Evolutionary conservation across 2,888 invertebrate genomes (phyloP).

Genomic region (Heliconius erato): DNA sequence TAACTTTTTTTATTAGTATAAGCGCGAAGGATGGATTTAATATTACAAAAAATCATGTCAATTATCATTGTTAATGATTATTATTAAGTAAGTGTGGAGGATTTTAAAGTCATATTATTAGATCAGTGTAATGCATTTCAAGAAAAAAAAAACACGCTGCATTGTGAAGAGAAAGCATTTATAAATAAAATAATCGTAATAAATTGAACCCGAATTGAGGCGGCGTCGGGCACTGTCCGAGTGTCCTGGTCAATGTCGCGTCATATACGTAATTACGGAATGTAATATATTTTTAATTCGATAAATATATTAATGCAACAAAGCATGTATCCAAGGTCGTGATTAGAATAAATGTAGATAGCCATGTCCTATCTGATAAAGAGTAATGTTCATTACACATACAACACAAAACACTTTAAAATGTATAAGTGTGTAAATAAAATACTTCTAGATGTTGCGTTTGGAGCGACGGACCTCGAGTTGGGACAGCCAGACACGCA

Average conservation of each 20-base stretch:
- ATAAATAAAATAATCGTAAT: not conserved
- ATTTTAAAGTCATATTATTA: too few relatives aligned
- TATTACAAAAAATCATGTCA: too few relatives aligned
- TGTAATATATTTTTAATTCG: not conserved
- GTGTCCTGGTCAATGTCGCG: not conserved
- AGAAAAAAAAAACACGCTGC: not conserved
- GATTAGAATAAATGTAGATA: conserved; percentile 32
- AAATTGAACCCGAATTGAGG: not conserved
- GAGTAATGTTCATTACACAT: not conserved
- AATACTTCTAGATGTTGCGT: too few relatives aligned
- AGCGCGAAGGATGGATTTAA: too few relatives aligned
- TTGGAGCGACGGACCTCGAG: too few relatives aligned
- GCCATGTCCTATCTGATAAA: conserved; percentile 34
- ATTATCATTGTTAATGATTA: too few relatives aligned
- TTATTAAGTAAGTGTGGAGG: not conserved
- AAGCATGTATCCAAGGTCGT: conserved; percentile 31
- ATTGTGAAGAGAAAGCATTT: not conserved
- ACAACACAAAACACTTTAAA: too few relatives aligned
- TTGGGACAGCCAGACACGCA: too few relatives aligned
- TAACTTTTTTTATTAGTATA: too few relatives aligned
- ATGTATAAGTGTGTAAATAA: too few relatives aligned
- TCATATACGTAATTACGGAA: conserved; percentile 1
- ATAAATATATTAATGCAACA: conserved; percentile 26
- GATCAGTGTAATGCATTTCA: too few relatives aligned
- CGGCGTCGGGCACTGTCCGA: too few relatives aligned